Base-by-base conservation (phyloP, 2,888 invertebrate species). In the Drosophila pegasa region DNA sequence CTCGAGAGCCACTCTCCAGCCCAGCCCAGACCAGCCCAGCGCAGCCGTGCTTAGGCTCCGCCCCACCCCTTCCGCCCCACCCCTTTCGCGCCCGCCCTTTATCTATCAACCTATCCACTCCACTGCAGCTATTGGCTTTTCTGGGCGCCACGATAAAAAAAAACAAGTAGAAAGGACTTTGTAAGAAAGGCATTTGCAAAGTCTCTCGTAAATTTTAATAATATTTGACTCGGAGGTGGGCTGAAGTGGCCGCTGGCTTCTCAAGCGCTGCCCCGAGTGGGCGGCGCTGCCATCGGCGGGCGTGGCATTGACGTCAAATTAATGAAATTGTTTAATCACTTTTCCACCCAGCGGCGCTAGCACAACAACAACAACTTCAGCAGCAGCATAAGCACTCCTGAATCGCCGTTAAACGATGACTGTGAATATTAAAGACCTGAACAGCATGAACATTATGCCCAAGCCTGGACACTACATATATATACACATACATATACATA, bases 291-390 rank as follows among this genome's bases (percentile, higher is more conserved):
- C n/a, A 20, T 29, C 14, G 14, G 45, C 22, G 37, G 50, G 43
- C 18, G 16, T 60, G 43, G 50, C 37, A 57, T 41, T 20, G 27
- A 33, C 37, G 59, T 55, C 58, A 77, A 83, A 69, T 83, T 80
- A 84, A 75, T 81, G 71, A 81, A 84, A 85, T 78, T 81, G 78
- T 78, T 75, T 84, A 84, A 81, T 81, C 85, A 67, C 78, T 84
- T 81, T 72, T 40, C 33, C 47, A 51, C 54, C 54, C 66, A 64
- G 51, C 61, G 63, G 71, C 63, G 61, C 37, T 68, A 27, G 16
- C 35, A 27, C 37, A 54, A 12, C 41, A 47, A 43, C 52, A 59
- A 38, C 38, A 54, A 38, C 48, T 66, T 37, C 40, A 56, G 31
- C 33, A 33, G 10, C 50, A 38, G 9, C 12, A 10, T 9, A 22